Conservation (phyloP, 2,113 vertebrate genomes). For the Chitala chitala region DNA sequence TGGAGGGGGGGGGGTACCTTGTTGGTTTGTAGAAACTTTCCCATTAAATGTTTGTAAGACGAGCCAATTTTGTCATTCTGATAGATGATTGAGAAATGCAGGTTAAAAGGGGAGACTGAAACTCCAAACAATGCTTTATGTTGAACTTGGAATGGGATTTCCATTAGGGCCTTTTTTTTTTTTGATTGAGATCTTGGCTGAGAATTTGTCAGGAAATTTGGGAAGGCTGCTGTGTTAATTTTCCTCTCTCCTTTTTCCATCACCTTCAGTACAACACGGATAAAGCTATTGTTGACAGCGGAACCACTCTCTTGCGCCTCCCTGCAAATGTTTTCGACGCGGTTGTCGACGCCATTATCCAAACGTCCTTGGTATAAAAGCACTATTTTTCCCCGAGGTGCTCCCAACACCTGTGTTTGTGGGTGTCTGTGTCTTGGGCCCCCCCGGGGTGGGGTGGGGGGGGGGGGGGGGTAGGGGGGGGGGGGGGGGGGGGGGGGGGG, state of each 20-base stretch:
- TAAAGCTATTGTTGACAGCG: conserved; percentile 97
- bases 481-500: too few species aligned
- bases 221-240: not conserved
- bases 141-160: conserved; percentile 9
- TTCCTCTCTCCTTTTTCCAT: conserved; percentile 11
- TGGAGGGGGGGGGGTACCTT: too few species aligned
- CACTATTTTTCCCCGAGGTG: not conserved
- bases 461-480: too few species aligned
- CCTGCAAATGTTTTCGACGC: conserved; percentile 86
- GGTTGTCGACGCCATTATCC: conserved; percentile 79
- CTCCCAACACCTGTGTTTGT: too few species aligned
- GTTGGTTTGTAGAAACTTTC: not conserved
- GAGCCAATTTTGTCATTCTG: conserved; percentile 12
- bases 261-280: conserved; percentile 81
- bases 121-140: conserved; percentile 23
- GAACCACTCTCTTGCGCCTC: conserved; percentile 88
- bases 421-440: too few species aligned
- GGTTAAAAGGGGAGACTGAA: not conserved
- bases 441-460: too few species aligned
- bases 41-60: not conserved
- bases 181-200: conserved; percentile 2
- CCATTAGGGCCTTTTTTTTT: not conserved
- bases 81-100: not conserved
- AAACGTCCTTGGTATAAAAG: conserved; percentile 74
- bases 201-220: not conserved